Conservation (phyloP, 2,888 invertebrate genomes). For the Trichacis sp. region DNA sequence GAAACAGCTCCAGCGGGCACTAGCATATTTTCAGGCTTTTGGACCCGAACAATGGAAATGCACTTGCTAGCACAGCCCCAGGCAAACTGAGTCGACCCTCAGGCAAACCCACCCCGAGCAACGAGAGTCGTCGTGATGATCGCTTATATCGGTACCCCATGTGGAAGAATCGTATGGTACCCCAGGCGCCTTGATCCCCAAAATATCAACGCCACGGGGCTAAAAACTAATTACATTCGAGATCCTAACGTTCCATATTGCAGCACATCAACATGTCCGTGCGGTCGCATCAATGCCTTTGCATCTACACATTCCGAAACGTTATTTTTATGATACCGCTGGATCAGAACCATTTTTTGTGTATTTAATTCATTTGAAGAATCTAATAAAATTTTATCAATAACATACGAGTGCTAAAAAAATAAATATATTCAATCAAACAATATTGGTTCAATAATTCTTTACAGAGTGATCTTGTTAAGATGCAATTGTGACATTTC, state of each 20-base stretch:
- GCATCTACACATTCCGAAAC: too few species aligned
- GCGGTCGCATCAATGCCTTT: conserved; percentile 43
- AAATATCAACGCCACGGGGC: conserved; percentile 61
- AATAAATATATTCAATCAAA: too few species aligned
- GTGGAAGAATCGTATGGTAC: conserved; percentile 40
- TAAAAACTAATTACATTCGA: conserved; percentile 66
- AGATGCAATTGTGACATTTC: too few species aligned
- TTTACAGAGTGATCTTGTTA: too few species aligned
- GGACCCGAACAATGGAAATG: conserved; percentile 60
- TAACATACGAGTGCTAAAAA: too few species aligned
- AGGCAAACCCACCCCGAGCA: conserved; percentile 49
- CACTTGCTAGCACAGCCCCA: conserved; percentile 63
- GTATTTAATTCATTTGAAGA: too few species aligned
- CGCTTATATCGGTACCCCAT: conserved; percentile 40
- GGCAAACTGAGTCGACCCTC: conserved; percentile 61
- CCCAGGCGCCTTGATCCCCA: conserved; percentile 51
- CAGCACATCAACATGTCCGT: conserved; percentile 50
- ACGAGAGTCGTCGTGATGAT: conserved; percentile 22
- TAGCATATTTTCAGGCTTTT: conserved; percentile 62
- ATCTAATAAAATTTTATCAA: too few species aligned
- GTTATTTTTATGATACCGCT: too few species aligned
- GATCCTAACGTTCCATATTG: conserved; percentile 53
- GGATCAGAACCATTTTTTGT: too few species aligned
- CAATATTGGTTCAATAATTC: too few species aligned
- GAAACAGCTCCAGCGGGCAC: conserved; percentile 32